These are phyloP conservation scores for Spondyliosoma cantharus DNA, from an alignment of 2,797 vertebrate species.

Conservation along the genomic window DNA sequence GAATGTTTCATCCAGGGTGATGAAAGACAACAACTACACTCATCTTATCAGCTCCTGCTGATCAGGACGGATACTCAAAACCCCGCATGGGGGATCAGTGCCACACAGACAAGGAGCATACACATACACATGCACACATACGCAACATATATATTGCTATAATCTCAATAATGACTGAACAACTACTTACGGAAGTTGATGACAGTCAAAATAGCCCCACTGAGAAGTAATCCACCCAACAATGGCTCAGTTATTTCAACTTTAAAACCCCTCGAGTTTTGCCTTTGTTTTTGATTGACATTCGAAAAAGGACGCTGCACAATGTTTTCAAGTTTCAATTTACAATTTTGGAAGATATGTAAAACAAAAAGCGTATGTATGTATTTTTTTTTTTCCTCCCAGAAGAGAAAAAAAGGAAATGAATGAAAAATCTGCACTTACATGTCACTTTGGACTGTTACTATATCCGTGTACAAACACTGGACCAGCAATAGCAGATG, in stretches of 20 bases:
- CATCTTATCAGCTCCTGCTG: conserved; percentile 88
- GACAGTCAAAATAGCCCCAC: conserved; percentile 81
- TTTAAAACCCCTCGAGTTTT: conserved; percentile 19
- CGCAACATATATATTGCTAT: conserved; percentile 68
- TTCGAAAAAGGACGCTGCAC: background rate
- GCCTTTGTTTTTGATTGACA: background rate
- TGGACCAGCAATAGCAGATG: too few species aligned
- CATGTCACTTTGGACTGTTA: too few species aligned
- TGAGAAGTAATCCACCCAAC: conserved; percentile 64
- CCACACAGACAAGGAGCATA: conserved; percentile 33
- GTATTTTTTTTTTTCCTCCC: too few species aligned
- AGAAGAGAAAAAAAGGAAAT: too few species aligned
- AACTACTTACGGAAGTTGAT: conserved; percentile 80
- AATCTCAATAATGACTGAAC: conserved; percentile 86
- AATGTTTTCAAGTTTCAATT: background rate
- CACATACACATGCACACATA: conserved; percentile 35
- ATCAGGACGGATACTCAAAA: conserved; percentile 83
- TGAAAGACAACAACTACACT: conserved; percentile 88
- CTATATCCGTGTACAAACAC: too few species aligned
- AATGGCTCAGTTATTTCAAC: conserved; percentile 54
- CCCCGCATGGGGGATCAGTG: conserved; percentile 68
- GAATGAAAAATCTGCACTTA: too few species aligned
- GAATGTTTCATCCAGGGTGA: conserved; percentile 92
- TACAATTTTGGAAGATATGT: background rate
- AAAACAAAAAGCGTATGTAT: background rate